Conservation (phyloP, 2,797 vertebrate species). For the Sphaeramia orbicularis region DNA sequence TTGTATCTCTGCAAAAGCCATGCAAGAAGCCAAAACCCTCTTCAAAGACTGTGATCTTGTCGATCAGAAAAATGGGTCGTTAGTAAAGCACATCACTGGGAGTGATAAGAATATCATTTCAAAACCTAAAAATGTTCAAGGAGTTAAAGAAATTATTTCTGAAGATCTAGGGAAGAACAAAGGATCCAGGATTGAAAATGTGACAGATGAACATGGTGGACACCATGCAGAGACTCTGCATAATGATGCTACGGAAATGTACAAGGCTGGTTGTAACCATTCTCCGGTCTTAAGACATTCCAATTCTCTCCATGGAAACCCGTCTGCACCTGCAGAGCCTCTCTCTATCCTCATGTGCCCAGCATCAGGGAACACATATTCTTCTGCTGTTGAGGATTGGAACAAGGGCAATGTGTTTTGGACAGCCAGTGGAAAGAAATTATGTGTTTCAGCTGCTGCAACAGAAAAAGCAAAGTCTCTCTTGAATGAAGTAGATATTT, state of each 20-base stretch:
- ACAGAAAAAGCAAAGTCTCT: slow-evolving; percentile 82
- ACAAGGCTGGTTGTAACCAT: slow-evolving; percentile 77
- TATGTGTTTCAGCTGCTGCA: slow-evolving; percentile 82
- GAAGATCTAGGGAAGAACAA: slow-evolving; percentile 68
- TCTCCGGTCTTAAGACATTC: slow-evolving; percentile 75
- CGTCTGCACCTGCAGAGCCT: slow-evolving; percentile 77
- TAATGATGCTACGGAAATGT: slow-evolving; percentile 24
- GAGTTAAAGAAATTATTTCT: slow-evolving; percentile 77
- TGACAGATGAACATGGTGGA: slow-evolving; percentile 6
- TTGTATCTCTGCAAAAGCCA: slow-evolving; percentile 56
- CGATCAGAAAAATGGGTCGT: neutral
- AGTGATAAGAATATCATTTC: slow-evolving; percentile 28
- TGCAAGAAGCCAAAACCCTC: slow-evolving; percentile 48
- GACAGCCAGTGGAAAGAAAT: slow-evolving; percentile 83
- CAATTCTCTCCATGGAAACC: slow-evolving; percentile 71
- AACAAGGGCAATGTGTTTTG: slow-evolving; percentile 66
- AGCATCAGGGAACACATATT: slow-evolving; percentile 56
- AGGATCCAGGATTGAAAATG: slow-evolving; percentile 62
- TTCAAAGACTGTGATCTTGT: slow-evolving; percentile 55
- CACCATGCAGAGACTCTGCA: slow-evolving; percentile 11
- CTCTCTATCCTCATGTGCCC: slow-evolving; percentile 52
- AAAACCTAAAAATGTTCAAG: slow-evolving; percentile 66
- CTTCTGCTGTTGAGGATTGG: slow-evolving; percentile 5
- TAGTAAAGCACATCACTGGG: slow-evolving; percentile 1
- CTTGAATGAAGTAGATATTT: slow-evolving; percentile 75